Evolutionary conservation across 2,888 invertebrate species (phyloP), one percentile per base, ranked within the genome.

Genomic region (Drosophila tripunctata): DNA sequence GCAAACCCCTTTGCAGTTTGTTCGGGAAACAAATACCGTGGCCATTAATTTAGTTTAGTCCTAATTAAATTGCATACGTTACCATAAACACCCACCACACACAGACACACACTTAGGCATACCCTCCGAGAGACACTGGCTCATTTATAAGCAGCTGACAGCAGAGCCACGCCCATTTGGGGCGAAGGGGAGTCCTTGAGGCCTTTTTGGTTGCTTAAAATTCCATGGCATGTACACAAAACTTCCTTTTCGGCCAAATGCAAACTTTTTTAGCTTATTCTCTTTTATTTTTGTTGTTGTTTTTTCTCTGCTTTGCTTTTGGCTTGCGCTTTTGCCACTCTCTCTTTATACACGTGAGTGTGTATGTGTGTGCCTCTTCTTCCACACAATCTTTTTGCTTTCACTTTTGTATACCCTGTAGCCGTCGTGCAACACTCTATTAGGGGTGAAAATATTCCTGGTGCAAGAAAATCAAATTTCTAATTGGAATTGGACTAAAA

Each of bases 21-120:
- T 51, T 56, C 44, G 15, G 31, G 69, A 38, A 58, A 78, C 78
- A 74, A 78, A 80, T 77, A 67, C 77, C 61, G 56, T 62, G 73
- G 73, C 63, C 73, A 79, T 79, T 79, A 75, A 81, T 79, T 79
- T 78, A 78, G 63, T 78, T 78, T 81, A 78, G 73, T 69, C 69
- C 79, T 79, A 79, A 79, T 79, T 79, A 79, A 79, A 79, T 79
- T 79, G 78, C 75, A 82, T 75, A 75, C 78, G 75, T 68, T 75
- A 47, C 65, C 65, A 67, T 41, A 74, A 71, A 63, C 64, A 63
- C 62, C 47, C 52, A 36, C 22, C 19, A 45, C 12, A 44, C 15
- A 38, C 27, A 57, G 4, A 51, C 22, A 40, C 30, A 31, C 22
- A 44, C 55, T 54, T 22, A 55, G 24, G 22, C n/a, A n/a, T n/a